Conservation (phyloP, 1,140 invertebrate genomes). For the Listronotus oregonensis region DNA sequence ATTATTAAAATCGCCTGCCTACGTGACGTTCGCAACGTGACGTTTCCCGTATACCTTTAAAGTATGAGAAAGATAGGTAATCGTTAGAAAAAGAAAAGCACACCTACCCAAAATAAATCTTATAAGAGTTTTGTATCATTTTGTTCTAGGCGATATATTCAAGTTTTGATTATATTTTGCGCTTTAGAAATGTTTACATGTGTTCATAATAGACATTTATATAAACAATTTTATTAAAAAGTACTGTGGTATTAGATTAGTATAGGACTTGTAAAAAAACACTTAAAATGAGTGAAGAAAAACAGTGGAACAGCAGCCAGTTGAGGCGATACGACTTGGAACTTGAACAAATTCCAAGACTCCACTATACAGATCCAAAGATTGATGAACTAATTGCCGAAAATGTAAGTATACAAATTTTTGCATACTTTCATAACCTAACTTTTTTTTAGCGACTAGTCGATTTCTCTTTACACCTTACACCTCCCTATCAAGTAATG, state of each 20-base stretch:
- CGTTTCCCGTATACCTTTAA: neutral
- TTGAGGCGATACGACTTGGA: conserved; percentile 54
- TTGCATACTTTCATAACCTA: conserved; percentile 23
- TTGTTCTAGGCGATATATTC: neutral
- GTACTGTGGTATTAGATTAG: too few relatives aligned
- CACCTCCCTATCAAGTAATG: neutral
- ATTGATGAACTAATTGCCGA: conserved; percentile 52
- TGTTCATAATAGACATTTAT: too few relatives aligned
- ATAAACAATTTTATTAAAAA: too few relatives aligned
- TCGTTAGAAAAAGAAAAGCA: conserved; percentile 1
- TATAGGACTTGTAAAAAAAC: neutral
- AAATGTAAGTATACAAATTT: conserved; percentile 49
- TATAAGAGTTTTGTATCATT: neutral
- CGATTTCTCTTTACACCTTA: conserved; percentile 25
- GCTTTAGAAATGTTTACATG: neutral
- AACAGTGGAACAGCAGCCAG: conserved; percentile 50
- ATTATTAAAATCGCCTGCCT: conserved; percentile 1
- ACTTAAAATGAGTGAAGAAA: conserved; percentile 4
- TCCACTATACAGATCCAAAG: conserved; percentile 52
- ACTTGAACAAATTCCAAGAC: conserved; percentile 53
- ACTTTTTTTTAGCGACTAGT: conserved; percentile 10
- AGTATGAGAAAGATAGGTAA: conserved; percentile 5
- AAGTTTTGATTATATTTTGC: conserved; percentile 1
- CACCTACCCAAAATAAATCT: conserved; percentile 1
- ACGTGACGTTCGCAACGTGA: conserved; percentile 28